These are phyloP conservation scores for Microctenopoma stevenorrisi DNA, from an alignment of 2,797 vertebrate species.

Conservation along the genomic window DNA sequence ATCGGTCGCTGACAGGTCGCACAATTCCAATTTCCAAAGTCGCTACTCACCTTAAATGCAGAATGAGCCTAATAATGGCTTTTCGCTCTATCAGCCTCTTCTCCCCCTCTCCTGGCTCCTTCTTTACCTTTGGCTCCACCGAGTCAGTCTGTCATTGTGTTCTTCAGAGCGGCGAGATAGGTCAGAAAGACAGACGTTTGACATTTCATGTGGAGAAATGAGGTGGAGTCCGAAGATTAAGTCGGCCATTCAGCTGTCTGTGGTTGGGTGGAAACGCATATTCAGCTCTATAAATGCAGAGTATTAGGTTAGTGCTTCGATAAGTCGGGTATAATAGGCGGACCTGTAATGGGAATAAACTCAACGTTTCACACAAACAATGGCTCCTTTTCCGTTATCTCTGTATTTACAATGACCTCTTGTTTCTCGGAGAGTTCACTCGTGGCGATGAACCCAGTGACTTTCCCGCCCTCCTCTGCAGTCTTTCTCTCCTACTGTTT, in stretches of 20 bases:
- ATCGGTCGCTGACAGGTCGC: slow-evolving; percentile 68
- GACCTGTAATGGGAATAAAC: slow-evolving; percentile 18
- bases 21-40: slow-evolving; percentile 72
- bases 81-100: slow-evolving; percentile 57
- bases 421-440: slow-evolving; percentile 2
- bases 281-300: slow-evolving; percentile 34
- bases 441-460: not conserved
- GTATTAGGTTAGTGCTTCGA: slow-evolving; percentile 26
- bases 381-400: not conserved
- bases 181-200: slow-evolving; percentile 68
- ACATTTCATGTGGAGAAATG: slow-evolving; percentile 66
- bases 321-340: slow-evolving; percentile 1
- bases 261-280: slow-evolving; percentile 13
- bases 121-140: slow-evolving; percentile 51
- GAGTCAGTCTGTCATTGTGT: slow-evolving; percentile 64
- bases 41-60: slow-evolving; percentile 64
- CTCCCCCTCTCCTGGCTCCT: slow-evolving; percentile 37
- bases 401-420: not conserved
- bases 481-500: not conserved
- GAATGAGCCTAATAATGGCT: slow-evolving; percentile 73
- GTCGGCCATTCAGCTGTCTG: slow-evolving; percentile 48
- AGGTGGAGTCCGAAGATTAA: slow-evolving; percentile 52
- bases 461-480: not conserved
- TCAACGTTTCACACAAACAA: not conserved
- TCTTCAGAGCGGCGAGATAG: slow-evolving; percentile 54